These are phyloP conservation scores for Polyommatus iphigenia DNA, from an alignment of 2,888 invertebrate species.

Conservation along the genomic window DNA sequence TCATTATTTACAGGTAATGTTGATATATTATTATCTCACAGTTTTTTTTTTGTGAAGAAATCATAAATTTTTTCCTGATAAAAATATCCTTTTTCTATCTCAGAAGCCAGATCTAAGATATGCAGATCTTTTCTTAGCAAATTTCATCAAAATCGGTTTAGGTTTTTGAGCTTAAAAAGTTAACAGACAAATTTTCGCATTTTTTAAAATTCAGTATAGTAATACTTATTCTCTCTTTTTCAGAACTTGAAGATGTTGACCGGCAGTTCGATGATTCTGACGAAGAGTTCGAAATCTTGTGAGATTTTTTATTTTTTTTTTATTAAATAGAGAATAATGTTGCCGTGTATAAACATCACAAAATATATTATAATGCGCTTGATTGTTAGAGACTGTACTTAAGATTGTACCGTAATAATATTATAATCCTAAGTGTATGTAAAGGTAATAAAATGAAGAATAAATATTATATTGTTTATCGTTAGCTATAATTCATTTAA, in stretches of 20 bases:
- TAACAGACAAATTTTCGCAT: not conserved
- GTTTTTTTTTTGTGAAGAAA: too few species aligned
- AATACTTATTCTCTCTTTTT: slow-evolving; percentile 48
- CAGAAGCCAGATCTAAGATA: too few species aligned
- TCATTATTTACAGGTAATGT: slow-evolving; percentile 63
- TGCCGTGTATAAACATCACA: slow-evolving; percentile 25
- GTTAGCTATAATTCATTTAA: not conserved
- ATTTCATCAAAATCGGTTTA: too few species aligned
- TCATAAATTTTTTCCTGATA: too few species aligned
- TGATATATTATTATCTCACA: not conserved
- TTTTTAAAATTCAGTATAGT: too few species aligned
- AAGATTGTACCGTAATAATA: slow-evolving; percentile 9
- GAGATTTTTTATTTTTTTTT: slow-evolving; percentile 50
- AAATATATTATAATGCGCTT: slow-evolving; percentile 16
- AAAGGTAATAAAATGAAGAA: not conserved
- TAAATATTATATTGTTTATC: slow-evolving; percentile 5
- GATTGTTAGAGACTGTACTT: slow-evolving; percentile 15
- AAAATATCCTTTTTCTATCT: too few species aligned
- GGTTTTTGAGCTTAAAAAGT: not conserved
- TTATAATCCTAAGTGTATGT: not conserved
- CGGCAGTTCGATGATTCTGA: slow-evolving; percentile 87
- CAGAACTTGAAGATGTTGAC: slow-evolving; percentile 82
- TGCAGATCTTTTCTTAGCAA: too few species aligned
- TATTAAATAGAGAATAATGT: slow-evolving; percentile 35
- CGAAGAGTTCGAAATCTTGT: slow-evolving; percentile 91